Evolutionary conservation across 2,113 vertebrate genomes (phyloP), one percentile per base, ranked within the genome.

Genomic region (Nansenia antarctica): DNA sequence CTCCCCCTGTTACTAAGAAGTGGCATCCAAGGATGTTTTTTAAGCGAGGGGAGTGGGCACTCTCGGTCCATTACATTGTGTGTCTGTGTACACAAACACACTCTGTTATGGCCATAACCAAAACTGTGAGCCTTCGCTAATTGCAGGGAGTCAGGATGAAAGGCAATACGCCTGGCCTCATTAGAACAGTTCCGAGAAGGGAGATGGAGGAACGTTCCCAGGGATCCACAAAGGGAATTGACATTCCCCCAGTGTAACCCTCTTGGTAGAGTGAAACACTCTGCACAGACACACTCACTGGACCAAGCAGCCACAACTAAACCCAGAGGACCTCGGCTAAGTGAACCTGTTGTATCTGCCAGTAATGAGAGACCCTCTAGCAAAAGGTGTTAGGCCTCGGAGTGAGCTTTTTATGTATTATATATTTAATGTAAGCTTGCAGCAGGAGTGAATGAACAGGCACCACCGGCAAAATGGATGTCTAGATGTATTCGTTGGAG

Each of bases 141-240:
- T 86, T 86, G 86, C 83, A 83, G 79, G 64, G 85, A 85, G 86
- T 80, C 78, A 77, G 68, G 78, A 91, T 89, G 87, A 91, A 92
- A 92, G 85, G 82, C 84, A 89, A 91, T 89, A 88, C 80, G 85
- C 78, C 85, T 88, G 87, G 87, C 88, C 89, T 90, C 86, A 88
- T 91, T 91, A 90, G 80, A 89, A 77, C 80, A 74, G 82, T 87
- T 89, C 85, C 72, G 77, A 88, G 82, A 85, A 88, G 87, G 77
- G 83, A 86, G 80, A 82, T 81, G 84, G 86, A 81, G 79, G 86
- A 85, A 65, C 65, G 82, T 91, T 91, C 90, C 86, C 87, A 87
- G 86, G 78, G 85, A 88, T 69, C 86, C 87, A 90, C 85, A 86
- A 89, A 86, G 84, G 83, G 87, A 89, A 88, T 85, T 87, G 84